phyloP scores from a whole-genome alignment of 2,888 invertebrate species.

The Rhagophthalmus giganteus region DNA sequence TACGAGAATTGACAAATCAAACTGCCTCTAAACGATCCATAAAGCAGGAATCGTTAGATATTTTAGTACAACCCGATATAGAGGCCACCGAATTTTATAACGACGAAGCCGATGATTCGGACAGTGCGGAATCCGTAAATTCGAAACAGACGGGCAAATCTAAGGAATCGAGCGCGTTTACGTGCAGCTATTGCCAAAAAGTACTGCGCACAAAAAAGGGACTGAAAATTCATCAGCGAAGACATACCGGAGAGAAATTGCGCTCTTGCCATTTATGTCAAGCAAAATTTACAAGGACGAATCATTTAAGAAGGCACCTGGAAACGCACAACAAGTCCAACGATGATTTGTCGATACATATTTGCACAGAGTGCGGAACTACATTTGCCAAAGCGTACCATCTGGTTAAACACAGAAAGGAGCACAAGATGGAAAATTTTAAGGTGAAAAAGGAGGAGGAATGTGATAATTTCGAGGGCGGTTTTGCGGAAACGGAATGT shows the following conservation, averaged over 20 bases:
- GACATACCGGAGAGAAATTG: slow-evolving; percentile 50
- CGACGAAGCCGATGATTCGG: slow-evolving; percentile 36
- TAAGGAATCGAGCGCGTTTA: slow-evolving; percentile 38
- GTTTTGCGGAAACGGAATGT: background rate
- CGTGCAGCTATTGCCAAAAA: slow-evolving; percentile 49
- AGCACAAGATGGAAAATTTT: slow-evolving; percentile 32
- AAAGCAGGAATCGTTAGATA: slow-evolving; percentile 36
- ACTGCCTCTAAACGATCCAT: slow-evolving; percentile 15
- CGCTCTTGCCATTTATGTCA: slow-evolving; percentile 49
- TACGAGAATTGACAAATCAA: slow-evolving; percentile 41
- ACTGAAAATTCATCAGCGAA: slow-evolving; percentile 47
- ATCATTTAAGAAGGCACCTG: slow-evolving; percentile 50
- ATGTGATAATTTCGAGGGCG: slow-evolving; percentile 11
- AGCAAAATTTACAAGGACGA: slow-evolving; percentile 48
- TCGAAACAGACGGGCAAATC: slow-evolving; percentile 32
- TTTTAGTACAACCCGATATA: slow-evolving; percentile 40
- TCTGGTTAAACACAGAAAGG: slow-evolving; percentile 39
- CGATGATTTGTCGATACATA: slow-evolving; percentile 32
- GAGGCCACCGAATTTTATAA: slow-evolving; percentile 33
- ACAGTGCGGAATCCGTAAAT: slow-evolving; percentile 24
- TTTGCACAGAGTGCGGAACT: slow-evolving; percentile 41
- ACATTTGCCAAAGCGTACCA: slow-evolving; percentile 40
- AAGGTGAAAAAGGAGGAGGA: slow-evolving; percentile 27
- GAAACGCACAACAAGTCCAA: slow-evolving; percentile 43
- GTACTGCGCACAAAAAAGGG: slow-evolving; percentile 47